These are phyloP conservation scores for Scaptomyza flava DNA, from an alignment of 2,888 invertebrate genomes.

Conservation along the genomic window DNA sequence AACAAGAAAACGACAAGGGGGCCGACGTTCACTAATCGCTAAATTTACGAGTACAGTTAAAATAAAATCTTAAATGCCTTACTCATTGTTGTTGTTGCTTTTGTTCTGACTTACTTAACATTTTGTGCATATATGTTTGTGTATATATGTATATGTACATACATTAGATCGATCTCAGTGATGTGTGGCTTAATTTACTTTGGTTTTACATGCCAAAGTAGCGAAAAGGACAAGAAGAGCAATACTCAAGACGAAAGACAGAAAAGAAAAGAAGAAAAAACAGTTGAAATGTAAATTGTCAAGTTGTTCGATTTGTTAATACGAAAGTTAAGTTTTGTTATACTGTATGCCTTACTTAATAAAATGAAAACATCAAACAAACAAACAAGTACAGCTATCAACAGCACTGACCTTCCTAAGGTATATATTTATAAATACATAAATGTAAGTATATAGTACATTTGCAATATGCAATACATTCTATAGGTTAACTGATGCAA, in stretches of 20 bases:
- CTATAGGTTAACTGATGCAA: not conserved
- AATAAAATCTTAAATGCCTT: constrained; percentile 73
- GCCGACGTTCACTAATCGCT: constrained; percentile 69
- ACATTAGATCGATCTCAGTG: constrained; percentile 22
- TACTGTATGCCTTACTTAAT: not conserved
- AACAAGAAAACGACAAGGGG: constrained; percentile 18
- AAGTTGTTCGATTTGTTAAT: not conserved
- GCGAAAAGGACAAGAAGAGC: constrained; percentile 31
- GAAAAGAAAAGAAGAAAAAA: not conserved
- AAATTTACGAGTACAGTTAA: constrained; percentile 80
- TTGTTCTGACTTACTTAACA: constrained; percentile 37
- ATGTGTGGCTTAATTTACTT: constrained; percentile 32
- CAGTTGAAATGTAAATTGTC: too few relatives aligned
- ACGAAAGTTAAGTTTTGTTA: too few relatives aligned
- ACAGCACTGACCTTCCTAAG: constrained; percentile 3
- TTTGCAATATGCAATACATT: not conserved
- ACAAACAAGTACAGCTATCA: not conserved
- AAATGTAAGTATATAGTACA: not conserved
- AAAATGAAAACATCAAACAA: not conserved
- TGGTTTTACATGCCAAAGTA: constrained; percentile 49
- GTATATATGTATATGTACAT: not conserved
- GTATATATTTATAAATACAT: not conserved
- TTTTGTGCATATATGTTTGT: constrained; percentile 1
- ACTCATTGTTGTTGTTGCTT: constrained; percentile 38
- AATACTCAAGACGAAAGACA: constrained; percentile 5